Base-by-base conservation (phyloP, 2,888 invertebrate species). In the Chromoteleia sp. region DNA sequence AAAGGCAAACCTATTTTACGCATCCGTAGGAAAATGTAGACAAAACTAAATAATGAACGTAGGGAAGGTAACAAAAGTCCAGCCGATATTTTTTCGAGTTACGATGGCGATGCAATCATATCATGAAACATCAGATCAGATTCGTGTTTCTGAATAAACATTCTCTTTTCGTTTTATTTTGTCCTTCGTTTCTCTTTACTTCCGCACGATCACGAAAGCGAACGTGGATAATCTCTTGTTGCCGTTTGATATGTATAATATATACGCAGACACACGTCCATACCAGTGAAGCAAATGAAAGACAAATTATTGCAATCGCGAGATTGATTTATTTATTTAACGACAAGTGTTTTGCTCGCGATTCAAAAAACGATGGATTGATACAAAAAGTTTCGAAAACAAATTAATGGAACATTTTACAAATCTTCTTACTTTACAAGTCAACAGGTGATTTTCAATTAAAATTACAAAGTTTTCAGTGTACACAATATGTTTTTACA, bases 251-350 rank as follows among this genome's bases (percentile, higher is more conserved):
- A 84, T 85, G 85, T 82, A 85, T 77, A 63, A 86, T 71, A 56
- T 82, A 75, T 77, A 83, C 84, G n/a, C n/a, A n/a, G n/a, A 85
- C 82, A 87, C 71, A 70, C 89, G 89, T 89, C 89, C 89, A 87
- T 88, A 85, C 85, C 84, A 83, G 41, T 85, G 82, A 84, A 68
- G 67, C 68, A 81, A 67, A 63, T 59, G 67, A 71, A 52, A 61
- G 10, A 56, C 54, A 80, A 81, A 84, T 83, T 67, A 82, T 73
- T 43, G 82, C 84, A 74, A 87, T 85, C 79, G 85, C 85, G 29
- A 73, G 84, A 88, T 88, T 17, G 25, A 61, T 59, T 88, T 89
- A 89, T 89, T 89, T 89, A 89, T 88, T 87, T 86, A 87, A 84
- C 83, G 84, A 84, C 63, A 50, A 73, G 50, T 73, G 83, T n/a